Base-by-base conservation (phyloP, 2,797 vertebrate genomes). In the Cryptoblepharus egeriae region DNA sequence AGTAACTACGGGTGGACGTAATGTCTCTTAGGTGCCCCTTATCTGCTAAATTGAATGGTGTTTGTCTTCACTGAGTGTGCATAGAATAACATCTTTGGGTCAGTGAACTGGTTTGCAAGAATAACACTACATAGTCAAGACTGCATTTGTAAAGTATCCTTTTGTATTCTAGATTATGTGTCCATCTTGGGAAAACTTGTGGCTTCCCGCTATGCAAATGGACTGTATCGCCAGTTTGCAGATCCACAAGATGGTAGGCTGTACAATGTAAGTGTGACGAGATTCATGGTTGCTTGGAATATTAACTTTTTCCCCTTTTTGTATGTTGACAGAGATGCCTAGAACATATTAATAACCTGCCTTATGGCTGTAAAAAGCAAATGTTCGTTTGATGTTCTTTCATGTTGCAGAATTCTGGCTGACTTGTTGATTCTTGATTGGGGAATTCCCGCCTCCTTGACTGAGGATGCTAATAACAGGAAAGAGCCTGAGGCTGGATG, bases 131-230 rank as follows among this genome's bases (percentile, higher is more conserved):
- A 42, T 60, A 20, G 35, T 39, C 28, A 76, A 88, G 86, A 85
- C 82, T 76, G 87, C 82, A 49, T 24, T 22, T 60, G 85, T 49
- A 75, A 82, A 74, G 75, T 70, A 26, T 75, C 42, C 6, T 15
- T 89, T 90, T 93, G 84, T 84, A 85, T 91, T 86, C 69, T 90
- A 97, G 96, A 95, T 90, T 97, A 96, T 83, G 94, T 97, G 78
- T 81, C 88, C 65, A 90, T 95, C 61, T 90, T 97, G 91, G 92
- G 95, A 73, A 96, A 95, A 91, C 83, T 63, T 30, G 95, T 97
- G 87, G 93, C 96, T 88, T 97, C 97, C 83, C 95, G 93, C 2
- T 97, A 97, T 45, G 95, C 94, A 3, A 91, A 94, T 15, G 95
- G 95, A 32, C 87, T 96, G 30, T 97, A 97, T 82, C 94, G 85